These are phyloP conservation scores for Phortica magna DNA, from an alignment of 2,888 invertebrate genomes.

Conservation along the genomic window DNA sequence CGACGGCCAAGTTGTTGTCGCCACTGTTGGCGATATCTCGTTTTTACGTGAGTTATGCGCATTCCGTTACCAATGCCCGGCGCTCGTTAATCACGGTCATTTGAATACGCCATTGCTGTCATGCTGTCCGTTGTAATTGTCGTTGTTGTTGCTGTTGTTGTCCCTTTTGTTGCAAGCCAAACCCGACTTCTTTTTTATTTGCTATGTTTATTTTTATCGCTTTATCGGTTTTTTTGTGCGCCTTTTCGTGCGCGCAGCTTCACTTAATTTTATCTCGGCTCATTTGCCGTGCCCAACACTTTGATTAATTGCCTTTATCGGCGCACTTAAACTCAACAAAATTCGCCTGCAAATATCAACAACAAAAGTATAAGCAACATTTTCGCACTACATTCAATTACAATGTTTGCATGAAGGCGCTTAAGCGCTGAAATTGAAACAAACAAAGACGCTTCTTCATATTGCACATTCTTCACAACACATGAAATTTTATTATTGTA, in stretches of 20 bases:
- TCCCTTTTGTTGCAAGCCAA: slow-evolving; percentile 39
- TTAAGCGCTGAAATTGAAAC: neutral
- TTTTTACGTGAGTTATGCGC: slow-evolving; percentile 67
- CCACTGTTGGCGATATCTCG: slow-evolving; percentile 53
- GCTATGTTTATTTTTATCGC: neutral
- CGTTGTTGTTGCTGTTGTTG: no score
- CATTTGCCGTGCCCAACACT: slow-evolving; percentile 42
- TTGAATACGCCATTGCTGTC: slow-evolving; percentile 58
- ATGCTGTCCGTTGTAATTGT: slow-evolving; percentile 25
- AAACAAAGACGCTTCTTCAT: neutral
- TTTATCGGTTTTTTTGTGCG: slow-evolving; percentile 61
- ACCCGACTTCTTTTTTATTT: slow-evolving; percentile 5
- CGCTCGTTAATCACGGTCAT: slow-evolving; percentile 70
- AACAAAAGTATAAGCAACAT: neutral
- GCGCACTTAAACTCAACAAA: neutral
- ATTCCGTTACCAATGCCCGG: slow-evolving; percentile 67
- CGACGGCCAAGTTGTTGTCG: slow-evolving; percentile 9
- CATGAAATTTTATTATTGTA: neutral
- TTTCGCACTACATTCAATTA: neutral
- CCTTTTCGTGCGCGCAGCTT: slow-evolving; percentile 42
- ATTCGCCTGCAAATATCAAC: neutral
- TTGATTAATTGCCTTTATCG: slow-evolving; percentile 13
- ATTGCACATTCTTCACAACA: slow-evolving; percentile 21
- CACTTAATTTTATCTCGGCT: slow-evolving; percentile 24
- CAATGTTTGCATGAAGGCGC: neutral